phyloP scores from a whole-genome alignment of 2,888 invertebrate species.

The Noctua janthina region DNA sequence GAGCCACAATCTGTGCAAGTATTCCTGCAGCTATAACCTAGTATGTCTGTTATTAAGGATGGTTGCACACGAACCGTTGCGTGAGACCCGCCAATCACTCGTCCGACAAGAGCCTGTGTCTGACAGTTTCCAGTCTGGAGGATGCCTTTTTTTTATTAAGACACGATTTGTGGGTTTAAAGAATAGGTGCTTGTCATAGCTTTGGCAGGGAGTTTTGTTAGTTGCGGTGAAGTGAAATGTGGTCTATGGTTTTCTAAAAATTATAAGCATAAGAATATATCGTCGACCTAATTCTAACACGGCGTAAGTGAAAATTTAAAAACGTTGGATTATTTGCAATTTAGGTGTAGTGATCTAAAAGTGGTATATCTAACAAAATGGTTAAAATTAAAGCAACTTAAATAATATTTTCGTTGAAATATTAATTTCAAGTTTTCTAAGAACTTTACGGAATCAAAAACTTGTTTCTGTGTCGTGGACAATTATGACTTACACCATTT shows the following conservation, averaged over 20 bases:
- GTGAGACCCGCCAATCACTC: slow-evolving; percentile 73
- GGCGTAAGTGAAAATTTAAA: too few species aligned
- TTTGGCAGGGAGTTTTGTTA: slow-evolving; percentile 4
- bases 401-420: too few species aligned
- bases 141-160: slow-evolving; percentile 23
- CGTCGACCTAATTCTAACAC: too few species aligned
- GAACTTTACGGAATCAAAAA: too few species aligned
- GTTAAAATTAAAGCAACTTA: too few species aligned
- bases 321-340: too few species aligned
- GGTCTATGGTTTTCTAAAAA: not conserved
- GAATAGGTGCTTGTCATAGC: slow-evolving; percentile 8
- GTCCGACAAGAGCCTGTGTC: slow-evolving; percentile 41
- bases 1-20: slow-evolving; percentile 56
- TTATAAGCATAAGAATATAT: not conserved
- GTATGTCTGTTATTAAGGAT: slow-evolving; percentile 69
- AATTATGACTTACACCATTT: too few species aligned
- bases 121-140: slow-evolving; percentile 59
- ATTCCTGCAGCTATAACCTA: slow-evolving; percentile 50
- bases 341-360: too few species aligned
- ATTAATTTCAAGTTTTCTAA: too few species aligned
- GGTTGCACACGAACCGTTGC: slow-evolving; percentile 75
- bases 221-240: not conserved
- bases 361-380: too few species aligned
- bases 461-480: too few species aligned
- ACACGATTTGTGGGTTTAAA: slow-evolving; percentile 34